Base-by-base conservation (phyloP, 1,140 invertebrate species). In the Ceratosolen solmsi region DNA sequence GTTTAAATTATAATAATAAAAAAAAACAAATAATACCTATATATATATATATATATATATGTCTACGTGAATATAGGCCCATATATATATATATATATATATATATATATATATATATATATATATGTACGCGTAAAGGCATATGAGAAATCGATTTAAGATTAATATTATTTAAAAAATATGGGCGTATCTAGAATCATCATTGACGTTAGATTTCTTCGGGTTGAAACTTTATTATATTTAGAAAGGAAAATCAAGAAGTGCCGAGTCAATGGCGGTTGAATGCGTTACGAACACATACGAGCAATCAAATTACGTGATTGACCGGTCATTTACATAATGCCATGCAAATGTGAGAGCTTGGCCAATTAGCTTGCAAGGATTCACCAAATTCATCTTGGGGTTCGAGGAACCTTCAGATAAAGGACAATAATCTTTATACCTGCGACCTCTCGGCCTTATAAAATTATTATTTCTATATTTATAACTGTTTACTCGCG, bases 281-380 rank as follows among this genome's bases (percentile, higher is more conserved):
- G 41, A 74, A 54, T 27, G 17, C 3, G 15, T 36, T 27, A 51
- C 56, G 41, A 46, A 72, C 38, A 46, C 51, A 4, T 8, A 20
- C 13, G 22, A n/a, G 41, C 70, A 83, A 79, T 83, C 38, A 75
- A 75, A 79, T 75, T 75, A 79, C 46, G 76, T 70, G 72, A 79
- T 70, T 79, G 82, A 76, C 51, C 72, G 49, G 58, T 60, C 58
- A 86, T 87, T 87, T 84, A 71, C 86, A 87, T 87, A 87, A 87
- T 79, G 20, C 73, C 79, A 84, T 86, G 84, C 77, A 85, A 86
- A 86, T 82, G 75, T 82, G 68, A 71, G 38, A 71, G 71, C 56
- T 56, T 56, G 51, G 46, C 79, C 79, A 85, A 86, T 86, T 86
- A 85, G 81, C 30, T 72, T 79, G 49, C 70, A 79, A 84, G 78